Evolutionary conservation across 2,888 invertebrate species (phyloP), one percentile per base, ranked within the genome.

Genomic region (Drosophila prostipennis): DNA sequence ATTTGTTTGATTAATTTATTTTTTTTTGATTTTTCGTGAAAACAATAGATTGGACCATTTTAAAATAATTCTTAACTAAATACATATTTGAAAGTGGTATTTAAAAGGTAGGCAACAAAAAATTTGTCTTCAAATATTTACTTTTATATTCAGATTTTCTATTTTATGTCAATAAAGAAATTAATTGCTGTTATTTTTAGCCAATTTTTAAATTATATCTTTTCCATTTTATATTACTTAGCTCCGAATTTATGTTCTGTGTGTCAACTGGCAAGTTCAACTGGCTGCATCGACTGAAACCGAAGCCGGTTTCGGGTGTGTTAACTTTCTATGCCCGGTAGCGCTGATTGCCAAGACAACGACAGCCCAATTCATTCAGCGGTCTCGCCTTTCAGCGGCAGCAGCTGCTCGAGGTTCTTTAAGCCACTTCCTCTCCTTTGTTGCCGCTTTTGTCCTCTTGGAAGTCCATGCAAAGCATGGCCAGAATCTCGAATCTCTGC

Each of bases 321-420:
- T 76, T 80, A 80, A 87, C 87, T 84, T 87, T 83, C 79, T 70
- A 78, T 87, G 88, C 84, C 87, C 87, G 70, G 87, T 84, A 84
- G 84, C 84, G 72, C 74, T 87, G 82, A 87, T 83, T 87, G 87
- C 77, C 74, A 74, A 71, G 74, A 53, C 58, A 73, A 72, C 73
- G 67, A 73, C 73, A 59, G 72, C 53, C 64, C 75, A 80, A 80
- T 84, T 82, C 81, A 71, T 80, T 78, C 83, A 56, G 61, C 74
- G 67, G 68, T 74, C 68, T 70, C 71, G 71, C 51, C 63, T 73
- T 67, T 74, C 73, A 77, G 56, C 81, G 76, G 75, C 68, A 55
- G 70, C 81, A 48, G 37, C 57, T 65, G 64, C 67, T 65, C 29
- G 37, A 54, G 65, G 42, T 65, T 39, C 55, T 26, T 34, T 7